Percentiles rank a stretch among this genome's conserved stretches.
Evolutionary conservation across 2,113 vertebrate genomes (phyloP).

Genomic region (Saimiri boliviensis): DNA sequence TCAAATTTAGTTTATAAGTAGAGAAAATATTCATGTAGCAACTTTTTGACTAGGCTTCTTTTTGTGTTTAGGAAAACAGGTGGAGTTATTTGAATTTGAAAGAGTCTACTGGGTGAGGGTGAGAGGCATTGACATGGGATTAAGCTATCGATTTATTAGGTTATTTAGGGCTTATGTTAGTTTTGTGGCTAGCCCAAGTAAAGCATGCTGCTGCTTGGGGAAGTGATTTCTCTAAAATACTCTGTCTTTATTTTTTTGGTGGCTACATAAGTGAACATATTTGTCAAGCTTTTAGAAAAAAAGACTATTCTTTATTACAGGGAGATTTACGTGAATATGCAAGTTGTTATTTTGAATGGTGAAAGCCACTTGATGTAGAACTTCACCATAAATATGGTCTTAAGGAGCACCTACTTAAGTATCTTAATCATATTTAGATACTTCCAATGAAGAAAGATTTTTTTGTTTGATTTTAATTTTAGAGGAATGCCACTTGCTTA

Average conservation of each 20-base stretch:
- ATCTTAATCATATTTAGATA: conserved; percentile 21
- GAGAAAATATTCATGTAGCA: not conserved
- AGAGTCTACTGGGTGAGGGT: not conserved
- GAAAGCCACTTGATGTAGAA: not conserved
- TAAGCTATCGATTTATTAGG: not conserved
- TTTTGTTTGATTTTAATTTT: conserved; percentile 24
- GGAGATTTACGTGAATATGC: not conserved
- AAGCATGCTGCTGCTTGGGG: not conserved
- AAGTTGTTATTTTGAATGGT: conserved; percentile 2
- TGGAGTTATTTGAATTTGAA: not conserved
- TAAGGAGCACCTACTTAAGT: not conserved
- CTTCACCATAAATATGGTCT: not conserved
- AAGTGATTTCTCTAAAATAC: not conserved
- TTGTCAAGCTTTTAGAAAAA: conserved; percentile 15
- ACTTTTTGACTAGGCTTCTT: not conserved
- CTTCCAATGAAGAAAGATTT: not conserved
- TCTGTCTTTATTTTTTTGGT: not conserved
- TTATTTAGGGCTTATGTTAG: not conserved
- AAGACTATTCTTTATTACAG: not conserved
- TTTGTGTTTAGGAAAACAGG: not conserved
- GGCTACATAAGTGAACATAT: too few relatives aligned
- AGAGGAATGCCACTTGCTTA: not conserved
- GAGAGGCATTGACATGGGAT: not conserved
- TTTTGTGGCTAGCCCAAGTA: not conserved
- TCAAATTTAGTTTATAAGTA: not conserved